Percentiles rank a stretch among this genome's conserved stretches.
These are phyloP conservation scores for Tupaia tana DNA, from an alignment of 2,113 vertebrate species.

Conservation along the genomic window DNA sequence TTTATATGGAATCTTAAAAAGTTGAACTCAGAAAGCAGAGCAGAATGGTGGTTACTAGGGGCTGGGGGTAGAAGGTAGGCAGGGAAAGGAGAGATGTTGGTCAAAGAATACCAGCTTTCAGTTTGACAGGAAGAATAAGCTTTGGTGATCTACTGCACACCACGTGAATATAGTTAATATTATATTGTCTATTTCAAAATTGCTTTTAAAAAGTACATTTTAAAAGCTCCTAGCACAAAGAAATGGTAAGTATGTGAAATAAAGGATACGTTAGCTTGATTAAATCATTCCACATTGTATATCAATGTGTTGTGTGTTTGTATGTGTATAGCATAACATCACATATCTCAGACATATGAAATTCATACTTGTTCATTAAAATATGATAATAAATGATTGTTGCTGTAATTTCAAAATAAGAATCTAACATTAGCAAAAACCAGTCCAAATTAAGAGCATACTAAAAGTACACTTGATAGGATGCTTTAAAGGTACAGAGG, in stretches of 20 bases:
- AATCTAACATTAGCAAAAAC: constrained; percentile 16
- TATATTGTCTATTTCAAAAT: background rate
- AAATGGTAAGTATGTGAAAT: background rate
- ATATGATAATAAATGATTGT: background rate
- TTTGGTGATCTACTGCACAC: background rate
- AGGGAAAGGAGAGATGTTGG: background rate
- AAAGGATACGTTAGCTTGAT: background rate
- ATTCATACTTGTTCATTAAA: background rate
- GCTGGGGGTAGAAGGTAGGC: background rate
- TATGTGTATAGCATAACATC: background rate
- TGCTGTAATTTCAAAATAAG: constrained; percentile 15
- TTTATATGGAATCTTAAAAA: background rate
- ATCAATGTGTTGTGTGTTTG: background rate
- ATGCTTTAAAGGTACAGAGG: background rate
- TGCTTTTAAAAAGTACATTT: background rate
- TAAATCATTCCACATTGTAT: background rate
- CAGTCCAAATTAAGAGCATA: background rate
- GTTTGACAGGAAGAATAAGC: background rate
- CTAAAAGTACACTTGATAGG: background rate
- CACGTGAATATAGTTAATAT: background rate
- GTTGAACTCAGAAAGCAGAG: background rate
- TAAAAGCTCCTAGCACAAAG: background rate
- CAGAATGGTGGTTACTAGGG: background rate
- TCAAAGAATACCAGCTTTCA: background rate
- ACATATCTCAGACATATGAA: background rate